These are phyloP conservation scores for Caracal caracal DNA, from an alignment of 2,113 vertebrate genomes.

Conservation along the genomic window DNA sequence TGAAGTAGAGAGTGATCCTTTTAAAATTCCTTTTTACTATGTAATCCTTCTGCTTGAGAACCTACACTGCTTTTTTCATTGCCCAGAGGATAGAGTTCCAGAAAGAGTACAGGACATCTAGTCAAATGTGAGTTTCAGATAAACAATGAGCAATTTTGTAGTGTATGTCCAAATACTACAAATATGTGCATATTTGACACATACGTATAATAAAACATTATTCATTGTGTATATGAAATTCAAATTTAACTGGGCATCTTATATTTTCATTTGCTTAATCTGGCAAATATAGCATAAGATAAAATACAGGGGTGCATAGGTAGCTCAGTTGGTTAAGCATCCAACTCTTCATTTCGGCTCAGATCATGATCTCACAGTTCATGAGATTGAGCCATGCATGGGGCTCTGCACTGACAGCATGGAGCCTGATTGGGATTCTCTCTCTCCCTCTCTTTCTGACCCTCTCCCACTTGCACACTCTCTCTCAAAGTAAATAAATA, in stretches of 20 bases:
- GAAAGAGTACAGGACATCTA: neutral
- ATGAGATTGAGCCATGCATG: too few species aligned
- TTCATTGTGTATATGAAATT: neutral
- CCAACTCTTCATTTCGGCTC: too few species aligned
- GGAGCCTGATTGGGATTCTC: too few species aligned
- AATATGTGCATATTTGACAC: neutral
- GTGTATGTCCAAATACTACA: neutral
- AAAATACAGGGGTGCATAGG: neutral
- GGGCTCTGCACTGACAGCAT: too few species aligned
- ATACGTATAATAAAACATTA: neutral
- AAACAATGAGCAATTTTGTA: neutral
- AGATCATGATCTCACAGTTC: too few species aligned
- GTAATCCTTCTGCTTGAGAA: neutral
- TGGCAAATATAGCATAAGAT: neutral
- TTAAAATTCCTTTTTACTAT: neutral
- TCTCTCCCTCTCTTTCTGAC: too few species aligned
- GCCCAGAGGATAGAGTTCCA: neutral
- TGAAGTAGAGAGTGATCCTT: neutral
- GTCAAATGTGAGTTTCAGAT: neutral
- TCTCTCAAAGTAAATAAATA: too few species aligned
- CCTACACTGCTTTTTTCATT: neutral
- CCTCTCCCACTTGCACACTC: too few species aligned
- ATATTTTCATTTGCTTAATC: slow-evolving; percentile 24
- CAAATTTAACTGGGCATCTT: neutral
- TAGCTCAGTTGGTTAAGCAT: too few species aligned